phyloP scores from a whole-genome alignment of 2,888 invertebrate species.

The Hetaerina titia region DNA sequence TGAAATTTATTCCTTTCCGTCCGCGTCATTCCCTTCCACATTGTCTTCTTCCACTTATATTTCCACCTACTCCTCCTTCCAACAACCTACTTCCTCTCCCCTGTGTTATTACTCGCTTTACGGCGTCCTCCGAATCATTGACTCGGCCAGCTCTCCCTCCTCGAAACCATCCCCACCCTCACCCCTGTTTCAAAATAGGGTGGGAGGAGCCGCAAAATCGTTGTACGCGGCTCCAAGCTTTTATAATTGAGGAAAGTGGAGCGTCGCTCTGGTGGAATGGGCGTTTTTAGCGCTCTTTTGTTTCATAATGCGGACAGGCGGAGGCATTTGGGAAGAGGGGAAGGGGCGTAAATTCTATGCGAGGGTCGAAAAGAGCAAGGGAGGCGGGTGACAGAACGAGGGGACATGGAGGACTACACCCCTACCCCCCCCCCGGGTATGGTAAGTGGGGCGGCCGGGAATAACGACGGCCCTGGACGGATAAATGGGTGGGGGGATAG shows the following conservation, averaged over 20 bases:
- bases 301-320: conserved; percentile 3
- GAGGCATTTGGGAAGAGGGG: not conserved
- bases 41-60: not conserved
- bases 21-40: not conserved
- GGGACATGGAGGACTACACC: too few species aligned
- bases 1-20: not conserved
- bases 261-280: conserved; percentile 50
- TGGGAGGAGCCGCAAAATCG: conserved; percentile 13
- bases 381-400: not conserved
- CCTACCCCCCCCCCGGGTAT: not conserved
- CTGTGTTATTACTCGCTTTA: not conserved
- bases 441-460: not conserved
- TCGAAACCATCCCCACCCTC: not conserved
- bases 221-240: conserved; percentile 58
- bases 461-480: not conserved
- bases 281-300: conserved; percentile 43
- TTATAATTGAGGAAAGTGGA: conserved; percentile 67
- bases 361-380: not conserved
- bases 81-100: not conserved
- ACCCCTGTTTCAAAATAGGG: conserved; percentile 14
- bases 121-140: not conserved
- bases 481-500: not conserved
- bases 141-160: not conserved
- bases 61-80: not conserved
- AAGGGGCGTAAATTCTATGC: not conserved